Evolutionary conservation across 2,797 vertebrate species (phyloP), one percentile per base, ranked within the genome.

Genomic region (Lutjanus argentimaculatus): DNA sequence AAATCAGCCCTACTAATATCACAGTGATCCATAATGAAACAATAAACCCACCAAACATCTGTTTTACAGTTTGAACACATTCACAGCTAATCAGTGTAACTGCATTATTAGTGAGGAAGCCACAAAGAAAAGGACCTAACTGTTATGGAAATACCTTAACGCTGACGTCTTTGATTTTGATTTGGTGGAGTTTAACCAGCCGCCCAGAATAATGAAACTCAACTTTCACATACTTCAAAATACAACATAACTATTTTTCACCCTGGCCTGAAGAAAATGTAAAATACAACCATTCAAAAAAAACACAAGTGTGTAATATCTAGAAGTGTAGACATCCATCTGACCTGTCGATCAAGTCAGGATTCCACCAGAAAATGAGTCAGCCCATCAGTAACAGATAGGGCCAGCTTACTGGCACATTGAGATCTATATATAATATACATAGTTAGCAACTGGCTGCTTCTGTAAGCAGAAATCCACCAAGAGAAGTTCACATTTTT

Each of bases 371-470:
- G 71, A 65, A 58, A 66, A 45, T 53, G 49, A 36, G 51, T 72
- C 59, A 46, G 74, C 71, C 77, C 49, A 56, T 59, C 67, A 61
- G 79, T 85, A 83, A 80, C 70, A 78, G 77, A 46, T 6, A 56
- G 68, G 72, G 30, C 57, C 66, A 75, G 36, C 22, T 62, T 63
- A 82, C 82, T 82, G 81, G 83, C 85, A 82, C 73, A 76, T 43
- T 58, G 42, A 82, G 36, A 75, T 80, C 76, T 89, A 88, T 79
- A 91, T 86, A 84, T 83, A 86, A 87, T 85, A 87, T 88, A 89
- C 79, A 77, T 65, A 74, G 57, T 61, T 77, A 83, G 52, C 69
- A 70, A 72, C 64, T 79, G 78, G 68, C 76, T 89, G 73, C 77
- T 73, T 84, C 51, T 66, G 52, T 66, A 49, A 89, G 82, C 79